Conservation (phyloP, 2,888 invertebrate genomes). For the Micoletzkya japonica region DNA sequence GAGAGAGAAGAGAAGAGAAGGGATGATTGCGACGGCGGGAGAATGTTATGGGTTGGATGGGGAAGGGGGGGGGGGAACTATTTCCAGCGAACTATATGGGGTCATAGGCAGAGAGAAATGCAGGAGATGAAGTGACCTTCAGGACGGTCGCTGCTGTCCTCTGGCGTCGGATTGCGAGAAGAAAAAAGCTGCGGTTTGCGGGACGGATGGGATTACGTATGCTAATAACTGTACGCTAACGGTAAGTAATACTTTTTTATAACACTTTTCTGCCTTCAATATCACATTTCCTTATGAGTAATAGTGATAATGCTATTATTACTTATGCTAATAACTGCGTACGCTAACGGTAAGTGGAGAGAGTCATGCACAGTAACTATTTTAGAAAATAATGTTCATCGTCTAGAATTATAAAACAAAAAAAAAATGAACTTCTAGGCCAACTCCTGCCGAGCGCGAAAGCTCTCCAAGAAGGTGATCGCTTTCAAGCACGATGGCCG, state of each 20-base stretch:
- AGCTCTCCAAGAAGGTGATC: neutral
- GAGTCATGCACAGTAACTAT: too few relatives aligned
- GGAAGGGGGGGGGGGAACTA: too few relatives aligned
- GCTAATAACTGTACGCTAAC: neutral
- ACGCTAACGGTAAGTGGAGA: too few relatives aligned
- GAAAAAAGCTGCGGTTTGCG: neutral
- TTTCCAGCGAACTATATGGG: too few relatives aligned
- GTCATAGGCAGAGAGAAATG: too few relatives aligned
- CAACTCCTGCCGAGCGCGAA: neutral
- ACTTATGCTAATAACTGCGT: too few relatives aligned
- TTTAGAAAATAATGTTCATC: too few relatives aligned
- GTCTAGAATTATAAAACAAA: too few relatives aligned
- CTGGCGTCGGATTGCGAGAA: neutral
- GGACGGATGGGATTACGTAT: slow-evolving; percentile 1
- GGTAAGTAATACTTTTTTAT: neutral
- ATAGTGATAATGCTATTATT: too few relatives aligned
- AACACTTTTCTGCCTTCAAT: neutral
- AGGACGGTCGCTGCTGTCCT: neutral
- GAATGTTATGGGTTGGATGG: too few relatives aligned
- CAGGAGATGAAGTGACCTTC: neutral
- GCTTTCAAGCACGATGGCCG: neutral
- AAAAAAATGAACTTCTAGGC: neutral
- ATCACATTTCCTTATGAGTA: too few relatives aligned
- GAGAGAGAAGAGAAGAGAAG: neutral
- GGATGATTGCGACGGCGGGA: neutral